phyloP scores from a whole-genome alignment of 2,113 vertebrate species.

The Heteronetta atricapilla region DNA sequence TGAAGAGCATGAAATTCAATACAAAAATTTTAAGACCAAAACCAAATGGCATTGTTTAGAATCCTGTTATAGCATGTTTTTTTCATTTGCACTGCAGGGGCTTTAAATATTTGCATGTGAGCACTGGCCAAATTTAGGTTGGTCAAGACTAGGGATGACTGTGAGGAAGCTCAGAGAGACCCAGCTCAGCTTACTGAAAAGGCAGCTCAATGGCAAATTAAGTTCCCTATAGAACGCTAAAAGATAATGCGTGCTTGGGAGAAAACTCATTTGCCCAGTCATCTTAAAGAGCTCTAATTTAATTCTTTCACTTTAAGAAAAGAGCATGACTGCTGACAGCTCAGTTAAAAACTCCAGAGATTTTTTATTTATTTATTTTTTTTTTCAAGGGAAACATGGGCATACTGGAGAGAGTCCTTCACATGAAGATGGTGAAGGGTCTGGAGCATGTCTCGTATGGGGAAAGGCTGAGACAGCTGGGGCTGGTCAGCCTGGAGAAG shows the following conservation, averaged over 20 bases:
- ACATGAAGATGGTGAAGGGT: neutral
- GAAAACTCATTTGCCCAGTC: slow-evolving; percentile 15
- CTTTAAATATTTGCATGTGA: slow-evolving; percentile 30
- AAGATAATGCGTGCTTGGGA: neutral
- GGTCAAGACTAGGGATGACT: neutral
- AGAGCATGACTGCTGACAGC: neutral
- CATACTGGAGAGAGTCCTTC: neutral
- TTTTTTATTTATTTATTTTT: neutral
- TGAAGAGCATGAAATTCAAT: slow-evolving; percentile 45
- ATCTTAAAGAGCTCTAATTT: slow-evolving; percentile 12
- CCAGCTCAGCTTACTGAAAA: neutral
- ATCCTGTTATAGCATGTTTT: slow-evolving; percentile 50
- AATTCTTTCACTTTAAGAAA: neutral
- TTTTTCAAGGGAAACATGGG: neutral
- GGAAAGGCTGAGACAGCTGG: neutral
- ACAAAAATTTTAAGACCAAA: slow-evolving; percentile 22
- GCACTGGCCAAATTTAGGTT: slow-evolving; percentile 31
- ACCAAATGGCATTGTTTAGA: slow-evolving; percentile 39
- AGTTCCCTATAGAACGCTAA: neutral
- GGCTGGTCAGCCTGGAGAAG: neutral
- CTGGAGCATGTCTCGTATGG: neutral
- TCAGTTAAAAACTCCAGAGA: neutral
- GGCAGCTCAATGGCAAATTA: neutral
- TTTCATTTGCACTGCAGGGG: slow-evolving; percentile 8
- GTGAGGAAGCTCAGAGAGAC: neutral